phyloP scores from a whole-genome alignment of 2,888 invertebrate species.

The Ophioninae sp. region DNA sequence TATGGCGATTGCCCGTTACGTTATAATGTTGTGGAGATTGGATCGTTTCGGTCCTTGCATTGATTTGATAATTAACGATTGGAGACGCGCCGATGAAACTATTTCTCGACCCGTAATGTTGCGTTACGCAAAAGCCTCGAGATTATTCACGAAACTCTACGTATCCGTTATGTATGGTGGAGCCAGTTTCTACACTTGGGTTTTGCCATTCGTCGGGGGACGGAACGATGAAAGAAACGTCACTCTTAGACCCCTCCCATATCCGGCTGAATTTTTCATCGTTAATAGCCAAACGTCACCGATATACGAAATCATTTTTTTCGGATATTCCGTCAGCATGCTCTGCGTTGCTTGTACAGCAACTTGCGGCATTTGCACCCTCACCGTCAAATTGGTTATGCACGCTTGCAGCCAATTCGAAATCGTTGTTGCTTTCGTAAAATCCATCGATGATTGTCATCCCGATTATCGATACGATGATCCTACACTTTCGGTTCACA shows the following conservation, averaged over 20 bases:
- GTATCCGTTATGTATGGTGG: constrained; percentile 25
- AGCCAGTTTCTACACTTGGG: constrained; percentile 29
- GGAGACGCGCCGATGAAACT: constrained; percentile 34
- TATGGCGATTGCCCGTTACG: constrained; percentile 53
- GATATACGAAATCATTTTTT: constrained; percentile 48
- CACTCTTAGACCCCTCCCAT: constrained; percentile 11
- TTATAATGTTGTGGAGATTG: constrained; percentile 45
- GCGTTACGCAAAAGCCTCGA: constrained; percentile 25
- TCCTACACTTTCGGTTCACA: neutral
- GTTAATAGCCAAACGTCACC: constrained; percentile 34
- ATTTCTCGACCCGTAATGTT: constrained; percentile 35
- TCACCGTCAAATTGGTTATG: constrained; percentile 55
- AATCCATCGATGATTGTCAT: neutral
- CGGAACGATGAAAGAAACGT: neutral
- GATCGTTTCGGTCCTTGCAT: constrained; percentile 44
- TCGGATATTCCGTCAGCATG: constrained; percentile 35
- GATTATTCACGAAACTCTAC: constrained; percentile 33
- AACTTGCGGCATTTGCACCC: constrained; percentile 45
- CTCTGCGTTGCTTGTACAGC: constrained; percentile 17
- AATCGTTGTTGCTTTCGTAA: constrained; percentile 40
- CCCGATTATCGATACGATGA: neutral
- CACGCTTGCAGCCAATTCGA: constrained; percentile 60
- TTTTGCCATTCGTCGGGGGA: constrained; percentile 19
- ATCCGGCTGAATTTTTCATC: constrained; percentile 35
- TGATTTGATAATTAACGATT: constrained; percentile 39